Conservation (phyloP, 2,797 vertebrate genomes). For the Rhinichthys osculus region DNA sequence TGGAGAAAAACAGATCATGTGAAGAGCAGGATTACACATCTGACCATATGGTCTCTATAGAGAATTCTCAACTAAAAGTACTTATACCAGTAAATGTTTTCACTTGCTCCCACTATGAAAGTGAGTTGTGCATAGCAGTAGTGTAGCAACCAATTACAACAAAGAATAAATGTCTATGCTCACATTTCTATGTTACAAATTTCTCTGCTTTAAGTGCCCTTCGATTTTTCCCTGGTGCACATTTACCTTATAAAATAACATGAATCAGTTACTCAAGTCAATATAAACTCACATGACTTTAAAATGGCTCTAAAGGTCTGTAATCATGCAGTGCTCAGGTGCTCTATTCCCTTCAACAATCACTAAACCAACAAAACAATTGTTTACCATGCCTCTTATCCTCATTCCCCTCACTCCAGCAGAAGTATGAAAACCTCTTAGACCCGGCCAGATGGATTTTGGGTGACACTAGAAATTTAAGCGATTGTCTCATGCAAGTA, state of each 20-base stretch:
- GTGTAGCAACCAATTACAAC: not conserved
- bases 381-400: conserved; percentile 57
- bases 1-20: conserved; percentile 35
- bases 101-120: not conserved
- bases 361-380: not conserved
- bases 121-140: not conserved
- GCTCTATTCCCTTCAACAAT: not conserved
- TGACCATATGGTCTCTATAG: conserved; percentile 50
- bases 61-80: conserved; percentile 30
- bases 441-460: conserved; percentile 48
- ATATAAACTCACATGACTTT: conserved; percentile 45
- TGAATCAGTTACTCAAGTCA: conserved; percentile 36
- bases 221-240: not conserved
- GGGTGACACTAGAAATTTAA: conserved; percentile 49
- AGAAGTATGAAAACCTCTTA: conserved; percentile 55
- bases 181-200: not conserved
- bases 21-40: conserved; percentile 55
- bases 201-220: not conserved
- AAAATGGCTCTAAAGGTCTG: conserved; percentile 39
- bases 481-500: conserved; percentile 33
- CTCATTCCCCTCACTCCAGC: conserved; percentile 46
- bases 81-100: not conserved
- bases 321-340: not conserved
- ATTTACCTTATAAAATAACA: conserved; percentile 21
- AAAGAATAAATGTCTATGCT: not conserved